Base-by-base conservation (phyloP, 2,888 invertebrate genomes). In the Spatulosminthurus flaviceps region DNA sequence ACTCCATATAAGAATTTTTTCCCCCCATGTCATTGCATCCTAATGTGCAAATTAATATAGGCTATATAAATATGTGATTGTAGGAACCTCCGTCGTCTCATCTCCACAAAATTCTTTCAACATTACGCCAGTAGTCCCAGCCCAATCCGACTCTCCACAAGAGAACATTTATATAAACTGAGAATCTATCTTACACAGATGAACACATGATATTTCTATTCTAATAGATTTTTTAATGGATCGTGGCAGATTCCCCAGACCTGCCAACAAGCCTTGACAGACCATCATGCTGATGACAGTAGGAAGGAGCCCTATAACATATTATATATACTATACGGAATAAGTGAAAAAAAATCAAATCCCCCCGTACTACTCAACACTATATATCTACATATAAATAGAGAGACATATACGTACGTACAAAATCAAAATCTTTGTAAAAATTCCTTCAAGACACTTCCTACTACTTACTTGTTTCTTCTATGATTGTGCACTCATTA, bases 51-150 rank as follows among this genome's bases (percentile, higher is more conserved):
- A 34, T 34, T 34, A 34, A 34, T 34, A 34, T 34, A 34, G 34
- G 34, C 5, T 34, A n/a, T 19, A 64, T 64, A 64, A 64, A 64
- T 64, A 64, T 64, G 64, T 64, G 22, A 21, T 64, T 21, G 22
- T 22, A 64, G 22, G 64, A 64, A 60, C 5, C 16, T 43, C 9
- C 43, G 19, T 43, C 43, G 19, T 13, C 43, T 43, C 43, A 13
- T 13, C 43, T 43, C 19, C 60, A 9, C 7, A 9, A 60, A 5
- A 21, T 60, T 19, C 60, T 13, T 21, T 60, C 21, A 60, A 19
- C 7, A 60, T 60, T 4, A 60, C 16, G 19, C 60, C 5, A 21
- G 43, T 34, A 34, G 5, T 9, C 34, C 34, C 9, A 9, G n/a
- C n/a, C n/a, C n/a, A n/a, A n/a, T n/a, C n/a, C n/a, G n/a, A n/a